Percentiles rank a stretch among this genome's conserved stretches.
These are phyloP conservation scores for Nomada fabriciana DNA, from an alignment of 2,888 invertebrate species.

Conservation along the genomic window DNA sequence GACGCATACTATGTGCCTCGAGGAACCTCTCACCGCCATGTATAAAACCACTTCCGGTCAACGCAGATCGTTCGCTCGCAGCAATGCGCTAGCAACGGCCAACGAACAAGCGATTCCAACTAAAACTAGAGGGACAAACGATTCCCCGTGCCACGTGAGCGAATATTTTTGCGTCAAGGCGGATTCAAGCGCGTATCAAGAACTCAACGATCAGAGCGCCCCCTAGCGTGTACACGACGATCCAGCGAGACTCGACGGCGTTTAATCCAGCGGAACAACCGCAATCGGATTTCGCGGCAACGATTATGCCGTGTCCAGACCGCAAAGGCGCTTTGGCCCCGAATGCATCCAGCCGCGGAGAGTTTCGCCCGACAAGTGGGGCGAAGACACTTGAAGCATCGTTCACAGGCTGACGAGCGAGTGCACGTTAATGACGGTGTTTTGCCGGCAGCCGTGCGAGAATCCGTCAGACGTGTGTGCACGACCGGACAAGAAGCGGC, in stretches of 20 bases:
- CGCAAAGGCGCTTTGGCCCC: constrained; percentile 67
- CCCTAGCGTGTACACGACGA: background rate
- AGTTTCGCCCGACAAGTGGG: constrained; percentile 56
- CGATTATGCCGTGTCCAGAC: constrained; percentile 64
- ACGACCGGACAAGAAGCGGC: constrained; percentile 69
- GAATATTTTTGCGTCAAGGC: constrained; percentile 10
- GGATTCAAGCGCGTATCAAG: constrained; percentile 1
- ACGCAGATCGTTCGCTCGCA: constrained; percentile 32
- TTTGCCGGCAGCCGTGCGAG: constrained; percentile 58
- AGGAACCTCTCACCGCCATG: constrained; percentile 7
- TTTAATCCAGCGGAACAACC: constrained; percentile 65
- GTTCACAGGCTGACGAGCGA: constrained; percentile 64
- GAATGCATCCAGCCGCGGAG: constrained; percentile 58
- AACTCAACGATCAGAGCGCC: constrained; percentile 24
- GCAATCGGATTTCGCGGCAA: constrained; percentile 70
- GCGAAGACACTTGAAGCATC: constrained; percentile 68
- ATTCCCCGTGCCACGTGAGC: background rate
- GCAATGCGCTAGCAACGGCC: constrained; percentile 36
- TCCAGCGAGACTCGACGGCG: constrained; percentile 16
- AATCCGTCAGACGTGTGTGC: constrained; percentile 55
- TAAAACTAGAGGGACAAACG: background rate
- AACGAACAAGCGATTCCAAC: constrained; percentile 12
- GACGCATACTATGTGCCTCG: background rate
- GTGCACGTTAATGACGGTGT: constrained; percentile 70
- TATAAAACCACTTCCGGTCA: constrained; percentile 29